A percentile compares a stretch with the other conserved stretches of the same genome.
Evolutionary conservation across 2,888 invertebrate genomes (phyloP).

Genomic region (Spicauda simplicius): DNA sequence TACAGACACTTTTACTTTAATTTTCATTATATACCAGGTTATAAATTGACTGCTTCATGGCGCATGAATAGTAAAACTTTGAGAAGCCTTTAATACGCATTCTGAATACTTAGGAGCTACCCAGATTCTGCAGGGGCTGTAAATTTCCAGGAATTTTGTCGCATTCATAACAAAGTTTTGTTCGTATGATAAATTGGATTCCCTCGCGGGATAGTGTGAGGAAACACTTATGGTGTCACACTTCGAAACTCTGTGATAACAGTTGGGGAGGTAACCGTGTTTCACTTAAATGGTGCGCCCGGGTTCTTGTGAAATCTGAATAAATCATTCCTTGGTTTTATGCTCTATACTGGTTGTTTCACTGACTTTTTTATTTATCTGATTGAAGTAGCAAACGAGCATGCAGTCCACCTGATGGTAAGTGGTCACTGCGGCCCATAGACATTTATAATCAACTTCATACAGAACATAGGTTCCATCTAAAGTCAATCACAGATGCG

Average conservation of each 20-base stretch:
- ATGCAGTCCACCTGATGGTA: no score
- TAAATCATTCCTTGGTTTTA: not conserved
- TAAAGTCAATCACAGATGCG: no score
- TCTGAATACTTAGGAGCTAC: not conserved
- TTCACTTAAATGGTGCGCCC: not conserved
- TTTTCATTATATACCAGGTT: no score
- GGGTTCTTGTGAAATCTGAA: not conserved
- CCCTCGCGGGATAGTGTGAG: slow-evolving; percentile 7
- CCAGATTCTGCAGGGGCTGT: slow-evolving; percentile 17
- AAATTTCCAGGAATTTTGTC: slow-evolving; percentile 26
- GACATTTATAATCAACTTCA: no score
- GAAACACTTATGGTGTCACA: slow-evolving; percentile 25
- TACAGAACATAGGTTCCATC: no score
- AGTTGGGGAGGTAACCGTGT: not conserved
- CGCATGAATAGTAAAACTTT: no score
- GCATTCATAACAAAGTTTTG: slow-evolving; percentile 18
- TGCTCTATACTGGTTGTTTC: no score
- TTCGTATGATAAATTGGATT: slow-evolving; percentile 27
- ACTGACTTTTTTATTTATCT: no score
- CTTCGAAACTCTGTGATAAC: not conserved
- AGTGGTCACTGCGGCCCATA: no score
- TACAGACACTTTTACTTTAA: no score
- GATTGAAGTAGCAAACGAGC: no score
- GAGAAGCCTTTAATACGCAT: not conserved
- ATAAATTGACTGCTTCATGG: no score